Conservation (phyloP, 1,140 invertebrate genomes). For the Ceratina australensis region DNA sequence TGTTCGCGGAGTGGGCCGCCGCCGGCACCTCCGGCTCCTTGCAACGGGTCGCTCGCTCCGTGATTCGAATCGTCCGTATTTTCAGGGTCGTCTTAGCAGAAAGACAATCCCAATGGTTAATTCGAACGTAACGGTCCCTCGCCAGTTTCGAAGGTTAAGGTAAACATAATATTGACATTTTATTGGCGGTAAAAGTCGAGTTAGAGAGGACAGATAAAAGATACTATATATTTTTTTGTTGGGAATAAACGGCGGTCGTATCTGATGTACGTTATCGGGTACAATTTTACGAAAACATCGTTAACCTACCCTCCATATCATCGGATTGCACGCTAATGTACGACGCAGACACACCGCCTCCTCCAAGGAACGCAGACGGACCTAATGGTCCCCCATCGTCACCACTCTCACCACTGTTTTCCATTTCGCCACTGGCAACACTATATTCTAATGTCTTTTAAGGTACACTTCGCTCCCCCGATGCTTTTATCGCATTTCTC, state of each 20-base stretch:
- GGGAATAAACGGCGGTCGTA: too few relatives aligned
- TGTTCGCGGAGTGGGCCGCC: slow-evolving; percentile 88
- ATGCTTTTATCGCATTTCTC: slow-evolving; percentile 7
- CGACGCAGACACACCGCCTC: slow-evolving; percentile 70
- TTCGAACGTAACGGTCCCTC: neutral
- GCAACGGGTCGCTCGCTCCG: slow-evolving; percentile 76
- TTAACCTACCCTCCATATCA: slow-evolving; percentile 78
- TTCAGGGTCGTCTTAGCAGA: slow-evolving; percentile 79
- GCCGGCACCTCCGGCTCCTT: slow-evolving; percentile 78
- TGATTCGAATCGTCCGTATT: slow-evolving; percentile 88
- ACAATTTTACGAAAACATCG: slow-evolving; percentile 22
- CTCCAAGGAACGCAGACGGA: slow-evolving; percentile 72
- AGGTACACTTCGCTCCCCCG: slow-evolving; percentile 42
- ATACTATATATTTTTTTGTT: too few relatives aligned
- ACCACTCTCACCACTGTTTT: slow-evolving; percentile 80
- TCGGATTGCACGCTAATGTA: slow-evolving; percentile 78
- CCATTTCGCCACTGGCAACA: slow-evolving; percentile 69
- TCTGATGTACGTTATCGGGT: too few relatives aligned
- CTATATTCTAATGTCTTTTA: slow-evolving; percentile 34
- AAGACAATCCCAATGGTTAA: slow-evolving; percentile 3
- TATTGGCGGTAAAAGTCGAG: too few relatives aligned
- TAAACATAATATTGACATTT: too few relatives aligned
- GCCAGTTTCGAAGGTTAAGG: too few relatives aligned
- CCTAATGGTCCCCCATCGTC: slow-evolving; percentile 76
- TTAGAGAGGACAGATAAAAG: too few relatives aligned